phyloP scores from a whole-genome alignment of 2,113 vertebrate species.

The Vulpes lagopus region DNA sequence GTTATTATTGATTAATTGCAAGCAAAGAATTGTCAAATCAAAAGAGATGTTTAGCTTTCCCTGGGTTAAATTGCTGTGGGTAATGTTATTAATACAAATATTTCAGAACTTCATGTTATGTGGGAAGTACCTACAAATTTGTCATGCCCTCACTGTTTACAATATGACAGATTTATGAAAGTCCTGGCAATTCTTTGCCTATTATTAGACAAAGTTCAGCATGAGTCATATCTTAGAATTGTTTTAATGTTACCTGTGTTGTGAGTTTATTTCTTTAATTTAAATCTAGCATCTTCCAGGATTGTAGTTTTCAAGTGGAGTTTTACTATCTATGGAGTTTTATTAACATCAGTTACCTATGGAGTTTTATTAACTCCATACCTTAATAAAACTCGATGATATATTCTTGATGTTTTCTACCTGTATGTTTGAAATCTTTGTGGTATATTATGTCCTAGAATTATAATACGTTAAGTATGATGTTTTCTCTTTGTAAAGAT shows the following conservation, averaged over 20 bases:
- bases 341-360: background rate
- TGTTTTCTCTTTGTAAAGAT: background rate
- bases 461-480: background rate
- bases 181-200: background rate
- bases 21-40: background rate
- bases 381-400: background rate
- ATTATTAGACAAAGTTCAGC: background rate
- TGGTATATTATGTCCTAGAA: background rate
- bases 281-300: slow-evolving; percentile 21
- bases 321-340: background rate
- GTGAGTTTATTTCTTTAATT: background rate
- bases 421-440: background rate
- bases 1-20: background rate
- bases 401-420: background rate
- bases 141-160: background rate
- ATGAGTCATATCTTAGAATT: background rate
- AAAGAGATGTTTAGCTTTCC: background rate
- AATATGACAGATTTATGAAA: background rate
- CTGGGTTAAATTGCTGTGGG: background rate
- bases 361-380: background rate
- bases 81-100: background rate
- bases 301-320: background rate
- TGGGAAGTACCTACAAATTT: background rate
- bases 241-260: background rate
- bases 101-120: background rate